Evolutionary conservation across 2,113 vertebrate species (phyloP).

Genomic region (Enhydra lutris): DNA sequence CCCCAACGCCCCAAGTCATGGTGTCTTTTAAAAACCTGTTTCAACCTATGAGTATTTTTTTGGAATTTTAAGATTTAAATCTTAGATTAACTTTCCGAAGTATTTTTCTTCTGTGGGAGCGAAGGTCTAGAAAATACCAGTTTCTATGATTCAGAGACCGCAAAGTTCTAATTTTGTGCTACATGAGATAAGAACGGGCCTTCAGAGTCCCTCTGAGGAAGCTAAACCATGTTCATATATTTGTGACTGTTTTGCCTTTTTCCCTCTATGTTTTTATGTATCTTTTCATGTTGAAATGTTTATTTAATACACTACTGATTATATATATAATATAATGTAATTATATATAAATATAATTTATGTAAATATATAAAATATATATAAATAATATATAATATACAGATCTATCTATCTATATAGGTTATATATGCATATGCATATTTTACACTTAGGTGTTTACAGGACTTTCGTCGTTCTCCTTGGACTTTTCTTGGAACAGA

Average conservation of each 20-base stretch:
- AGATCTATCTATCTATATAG: neutral
- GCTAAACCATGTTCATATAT: neutral
- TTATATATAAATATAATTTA: neutral
- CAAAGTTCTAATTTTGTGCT: neutral
- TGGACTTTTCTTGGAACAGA: neutral
- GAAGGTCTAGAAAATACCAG: neutral
- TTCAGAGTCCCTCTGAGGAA: neutral
- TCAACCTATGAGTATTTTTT: neutral
- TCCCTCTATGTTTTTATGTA: neutral
- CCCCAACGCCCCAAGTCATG: neutral
- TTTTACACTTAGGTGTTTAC: neutral
- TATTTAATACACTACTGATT: neutral
- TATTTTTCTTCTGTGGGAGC: neutral
- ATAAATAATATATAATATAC: too few species aligned
- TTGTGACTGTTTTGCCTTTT: neutral
- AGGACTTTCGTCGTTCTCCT: neutral
- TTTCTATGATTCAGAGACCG: neutral
- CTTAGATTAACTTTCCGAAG: neutral
- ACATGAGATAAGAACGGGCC: neutral
- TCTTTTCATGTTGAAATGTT: neutral
- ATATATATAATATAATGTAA: neutral
- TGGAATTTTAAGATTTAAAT: slow-evolving; percentile 22
- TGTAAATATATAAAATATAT: too few species aligned
- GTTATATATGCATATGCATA: neutral
- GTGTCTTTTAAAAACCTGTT: neutral